These are phyloP conservation scores for Aurelia aurita DNA, from an alignment of 30 jellyfish, hydroid and myxozoan species.

Conservation along the genomic window DNA sequence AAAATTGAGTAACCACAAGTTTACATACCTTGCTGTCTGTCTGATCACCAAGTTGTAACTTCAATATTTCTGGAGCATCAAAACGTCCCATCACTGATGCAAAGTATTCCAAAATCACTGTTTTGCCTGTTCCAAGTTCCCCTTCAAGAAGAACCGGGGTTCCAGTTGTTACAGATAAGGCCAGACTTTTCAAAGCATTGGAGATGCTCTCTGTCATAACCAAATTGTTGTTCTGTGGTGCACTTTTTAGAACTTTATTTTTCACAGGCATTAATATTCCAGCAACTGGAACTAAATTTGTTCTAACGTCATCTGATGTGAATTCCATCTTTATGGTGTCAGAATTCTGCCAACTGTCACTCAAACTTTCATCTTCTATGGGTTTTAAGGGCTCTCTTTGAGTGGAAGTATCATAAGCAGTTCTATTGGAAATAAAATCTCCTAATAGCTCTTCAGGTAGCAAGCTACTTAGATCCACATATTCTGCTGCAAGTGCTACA, in stretches of 20 bases:
- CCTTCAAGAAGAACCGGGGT: constrained; percentile 84
- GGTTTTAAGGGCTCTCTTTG: neutral
- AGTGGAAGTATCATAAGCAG: neutral
- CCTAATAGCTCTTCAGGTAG: constrained; percentile 3
- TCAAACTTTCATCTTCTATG: neutral
- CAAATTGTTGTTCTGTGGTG: neutral
- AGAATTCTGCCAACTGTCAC: neutral
- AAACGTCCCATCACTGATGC: constrained; percentile 72
- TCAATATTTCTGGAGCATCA: constrained; percentile 74
- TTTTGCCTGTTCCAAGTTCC: constrained; percentile 89
- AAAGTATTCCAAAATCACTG: constrained; percentile 81
- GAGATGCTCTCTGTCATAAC: constrained; percentile 28
- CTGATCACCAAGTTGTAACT: constrained; percentile 93
- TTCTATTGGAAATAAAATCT: neutral
- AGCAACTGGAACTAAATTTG: constrained; percentile 36
- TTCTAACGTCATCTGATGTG: constrained; percentile 11
- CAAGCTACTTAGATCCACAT: constrained; percentile 8
- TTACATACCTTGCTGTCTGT: constrained; percentile 97
- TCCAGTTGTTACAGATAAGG: constrained; percentile 23
- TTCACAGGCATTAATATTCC: constrained; percentile 22
- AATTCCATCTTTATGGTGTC: neutral
- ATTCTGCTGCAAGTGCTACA: constrained; percentile 4
- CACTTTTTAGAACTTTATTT: neutral
- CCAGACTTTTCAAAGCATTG: constrained; percentile 1
- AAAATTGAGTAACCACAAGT: neutral